Conservation (phyloP, 2,113 vertebrate species). For the Ciconia boyciana region DNA sequence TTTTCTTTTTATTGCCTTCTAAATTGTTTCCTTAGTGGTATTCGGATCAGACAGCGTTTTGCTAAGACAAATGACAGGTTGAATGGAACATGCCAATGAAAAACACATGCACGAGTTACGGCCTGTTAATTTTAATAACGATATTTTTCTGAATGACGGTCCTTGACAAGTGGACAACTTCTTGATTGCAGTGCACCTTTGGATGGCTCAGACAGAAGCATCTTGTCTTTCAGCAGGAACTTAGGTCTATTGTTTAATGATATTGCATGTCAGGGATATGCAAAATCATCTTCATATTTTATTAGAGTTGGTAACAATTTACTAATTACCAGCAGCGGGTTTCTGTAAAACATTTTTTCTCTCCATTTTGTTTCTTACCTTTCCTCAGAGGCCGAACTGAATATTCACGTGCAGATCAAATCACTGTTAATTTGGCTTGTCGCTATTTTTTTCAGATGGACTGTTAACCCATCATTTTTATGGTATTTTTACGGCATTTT, state of each 20-base stretch:
- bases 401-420: constrained; percentile 49
- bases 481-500: not conserved
- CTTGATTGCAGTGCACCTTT: not conserved
- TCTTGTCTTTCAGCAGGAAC: not conserved
- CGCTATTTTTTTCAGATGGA: not conserved
- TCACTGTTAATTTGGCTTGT: constrained; percentile 34
- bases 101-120: not conserved
- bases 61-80: not conserved
- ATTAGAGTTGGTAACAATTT: constrained; percentile 28
- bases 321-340: constrained; percentile 21
- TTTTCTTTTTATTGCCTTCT: not conserved
- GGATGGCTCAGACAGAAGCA: not conserved
- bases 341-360: constrained; percentile 58
- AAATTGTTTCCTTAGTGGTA: not conserved
- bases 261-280: not conserved
- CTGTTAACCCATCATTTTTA: constrained; percentile 21
- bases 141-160: not conserved
- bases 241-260: not conserved
- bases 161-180: not conserved
- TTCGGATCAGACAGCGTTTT: not conserved
- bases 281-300: not conserved
- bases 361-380: constrained; percentile 41
- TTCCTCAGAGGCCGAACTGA: constrained; percentile 43
- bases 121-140: not conserved
- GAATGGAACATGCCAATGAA: not conserved